Base-by-base conservation (phyloP, 1,140 invertebrate genomes). In the Dreissena rostriformis region DNA sequence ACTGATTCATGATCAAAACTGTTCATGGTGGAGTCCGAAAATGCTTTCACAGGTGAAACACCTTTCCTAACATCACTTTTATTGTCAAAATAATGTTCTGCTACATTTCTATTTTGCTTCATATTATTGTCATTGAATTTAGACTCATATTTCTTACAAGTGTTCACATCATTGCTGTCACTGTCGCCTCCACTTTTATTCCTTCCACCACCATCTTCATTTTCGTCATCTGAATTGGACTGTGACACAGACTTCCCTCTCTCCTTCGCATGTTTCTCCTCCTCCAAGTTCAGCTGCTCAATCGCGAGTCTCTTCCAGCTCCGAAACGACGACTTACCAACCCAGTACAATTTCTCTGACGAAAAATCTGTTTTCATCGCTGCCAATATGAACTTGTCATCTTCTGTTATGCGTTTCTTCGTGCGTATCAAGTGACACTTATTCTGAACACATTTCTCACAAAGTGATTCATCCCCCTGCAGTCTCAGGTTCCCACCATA, bases 381-480 rank as follows among this genome's bases (percentile, higher is more conserved):
- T 28, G 86, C 74, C 24, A 76, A 89, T 49, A 94, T 91, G 6
- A 88, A 80, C 79, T 94, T 93, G 22, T 88, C 88, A 86, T 94
- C 93, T 66, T 93, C 91, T 7, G 88, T 81, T 80, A 93, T 91
- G 29, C 89, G 86, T 11, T 82, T 76, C 77, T 91, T 93, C 29
- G 89, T 82, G 68, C 91, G 81, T n/a, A 92, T 91, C 26, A 90
- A 77, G 77, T 93, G 93, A 87, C 94, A 95, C 29, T 93, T 91
- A 51, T 93, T 89, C 73, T 92, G 91, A 0, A 96, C 95, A 89
- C 95, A 95, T n/a, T 85, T 91, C 78, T 77, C 91, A 82, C 91
- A 92, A 12, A 90, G 57, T 11, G 82, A 80, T 26, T 89, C 78
- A 57, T 71, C 29, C 11, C 94, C 93, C 52, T 74, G 82, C 52